Conservation (phyloP, 92 coral and sea anemone genomes). For the Epizoanthus stellaris region DNA sequence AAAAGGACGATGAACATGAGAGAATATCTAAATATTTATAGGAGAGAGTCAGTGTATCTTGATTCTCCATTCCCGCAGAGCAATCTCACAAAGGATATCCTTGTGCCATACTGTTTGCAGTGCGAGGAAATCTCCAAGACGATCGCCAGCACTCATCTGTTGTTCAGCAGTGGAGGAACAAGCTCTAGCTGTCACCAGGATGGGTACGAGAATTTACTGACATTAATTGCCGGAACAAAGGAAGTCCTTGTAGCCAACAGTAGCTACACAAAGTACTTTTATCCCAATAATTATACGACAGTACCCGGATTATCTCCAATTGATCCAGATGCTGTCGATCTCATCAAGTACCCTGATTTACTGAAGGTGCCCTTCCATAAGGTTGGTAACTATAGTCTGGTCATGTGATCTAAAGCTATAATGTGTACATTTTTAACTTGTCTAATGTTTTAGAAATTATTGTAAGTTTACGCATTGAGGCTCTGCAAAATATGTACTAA, state of each 20-base stretch:
- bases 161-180: slow-evolving; percentile 92
- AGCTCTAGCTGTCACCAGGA: slow-evolving; percentile 92
- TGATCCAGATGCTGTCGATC: slow-evolving; percentile 95
- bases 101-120: slow-evolving; percentile 87
- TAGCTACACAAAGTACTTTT: slow-evolving; percentile 58
- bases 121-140: slow-evolving; percentile 77
- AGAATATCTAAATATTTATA: slow-evolving; percentile 81
- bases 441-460: too few species aligned
- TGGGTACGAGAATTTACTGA: slow-evolving; percentile 87
- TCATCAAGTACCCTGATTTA: slow-evolving; percentile 77
- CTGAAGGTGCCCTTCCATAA: slow-evolving; percentile 85
- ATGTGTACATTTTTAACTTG: too few species aligned
- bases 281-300: slow-evolving; percentile 70
- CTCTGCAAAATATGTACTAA: too few species aligned
- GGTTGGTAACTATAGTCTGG: slow-evolving; percentile 53
- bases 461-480: too few species aligned
- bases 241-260: slow-evolving; percentile 82
- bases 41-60: slow-evolving; percentile 79
- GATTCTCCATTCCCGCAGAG: slow-evolving; percentile 95
- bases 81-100: slow-evolving; percentile 77
- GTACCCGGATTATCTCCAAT: slow-evolving; percentile 86
- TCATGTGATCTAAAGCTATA: too few species aligned
- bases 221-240: slow-evolving; percentile 88
- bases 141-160: slow-evolving; percentile 78
- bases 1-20: slow-evolving; percentile 87